Evolutionary conservation across 2,797 vertebrate genomes (phyloP).

Genomic region (Anabacerthia variegaticeps): DNA sequence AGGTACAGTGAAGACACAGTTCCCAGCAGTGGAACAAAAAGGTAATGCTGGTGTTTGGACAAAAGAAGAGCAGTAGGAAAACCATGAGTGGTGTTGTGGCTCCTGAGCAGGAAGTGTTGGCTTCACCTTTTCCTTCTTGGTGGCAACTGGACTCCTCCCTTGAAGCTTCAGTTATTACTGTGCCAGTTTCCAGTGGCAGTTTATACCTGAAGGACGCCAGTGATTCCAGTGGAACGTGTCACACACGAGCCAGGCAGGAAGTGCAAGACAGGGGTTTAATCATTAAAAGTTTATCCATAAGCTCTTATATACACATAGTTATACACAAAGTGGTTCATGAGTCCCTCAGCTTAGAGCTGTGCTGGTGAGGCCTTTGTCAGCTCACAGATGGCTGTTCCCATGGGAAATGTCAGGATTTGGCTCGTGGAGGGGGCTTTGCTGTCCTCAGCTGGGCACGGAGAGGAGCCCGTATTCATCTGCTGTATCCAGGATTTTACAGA

Average conservation of each 20-base stretch:
- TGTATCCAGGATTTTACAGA: slow-evolving; percentile 96
- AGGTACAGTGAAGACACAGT: not conserved
- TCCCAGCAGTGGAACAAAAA: not conserved
- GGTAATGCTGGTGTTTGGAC: not conserved
- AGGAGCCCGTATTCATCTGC: slow-evolving; percentile 94
- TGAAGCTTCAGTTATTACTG: not conserved
- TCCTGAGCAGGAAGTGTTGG: not conserved
- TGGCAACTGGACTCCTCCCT: not conserved
- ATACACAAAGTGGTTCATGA: slow-evolving; percentile 75
- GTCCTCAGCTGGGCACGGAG: slow-evolving; percentile 85
- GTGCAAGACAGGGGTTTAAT: slow-evolving; percentile 70
- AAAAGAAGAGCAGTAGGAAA: not conserved
- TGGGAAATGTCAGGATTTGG: not conserved
- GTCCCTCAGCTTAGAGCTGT: slow-evolving; percentile 46
- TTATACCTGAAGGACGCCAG: not conserved
- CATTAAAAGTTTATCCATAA: slow-evolving; percentile 79
- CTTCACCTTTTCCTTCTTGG: not conserved
- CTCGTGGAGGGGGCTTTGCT: not conserved
- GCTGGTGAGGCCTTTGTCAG: slow-evolving; percentile 48
- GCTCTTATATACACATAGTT: slow-evolving; percentile 81
- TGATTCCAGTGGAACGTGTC: not conserved
- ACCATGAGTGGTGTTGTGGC: not conserved
- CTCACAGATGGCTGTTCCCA: slow-evolving; percentile 14
- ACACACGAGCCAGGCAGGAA: slow-evolving; percentile 22
- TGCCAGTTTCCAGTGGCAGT: not conserved